Evolutionary conservation across 2,888 invertebrate genomes (phyloP).

Genomic region (Holacanthella duospinosa): DNA sequence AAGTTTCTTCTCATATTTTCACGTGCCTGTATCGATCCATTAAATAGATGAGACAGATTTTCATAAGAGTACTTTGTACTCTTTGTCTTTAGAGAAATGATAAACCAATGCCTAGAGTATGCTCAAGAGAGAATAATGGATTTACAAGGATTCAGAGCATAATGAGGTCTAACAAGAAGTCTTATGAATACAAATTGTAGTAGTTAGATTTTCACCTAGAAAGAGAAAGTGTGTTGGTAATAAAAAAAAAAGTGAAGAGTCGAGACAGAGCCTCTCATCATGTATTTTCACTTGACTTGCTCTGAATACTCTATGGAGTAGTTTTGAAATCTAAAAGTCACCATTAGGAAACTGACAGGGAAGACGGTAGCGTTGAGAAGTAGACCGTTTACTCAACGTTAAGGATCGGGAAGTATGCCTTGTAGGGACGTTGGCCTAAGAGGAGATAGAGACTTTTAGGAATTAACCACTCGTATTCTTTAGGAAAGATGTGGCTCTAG

Average conservation of each 20-base stretch:
- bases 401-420: background rate
- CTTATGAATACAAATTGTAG: background rate
- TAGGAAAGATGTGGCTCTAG: background rate
- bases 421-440: background rate
- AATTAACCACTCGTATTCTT: background rate
- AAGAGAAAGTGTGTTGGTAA: too few species aligned
- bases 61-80: background rate
- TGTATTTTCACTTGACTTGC: background rate
- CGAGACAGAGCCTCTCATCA: too few species aligned
- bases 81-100: background rate
- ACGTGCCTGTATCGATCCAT: background rate
- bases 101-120: too few species aligned
- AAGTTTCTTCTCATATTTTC: constrained; percentile 2
- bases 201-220: background rate
- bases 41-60: background rate
- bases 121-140: too few species aligned
- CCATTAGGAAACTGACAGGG: background rate
- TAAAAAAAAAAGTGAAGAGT: too few species aligned
- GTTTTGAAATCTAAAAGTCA: background rate
- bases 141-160: background rate
- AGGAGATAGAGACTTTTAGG: too few species aligned
- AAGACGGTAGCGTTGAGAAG: too few species aligned
- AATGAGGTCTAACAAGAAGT: background rate
- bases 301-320: background rate
- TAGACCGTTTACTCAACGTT: background rate